A percentile compares a stretch with the other conserved stretches of the same genome.
phyloP scores from a whole-genome alignment of 2,113 vertebrate species.

The Cinclus mexicanus region DNA sequence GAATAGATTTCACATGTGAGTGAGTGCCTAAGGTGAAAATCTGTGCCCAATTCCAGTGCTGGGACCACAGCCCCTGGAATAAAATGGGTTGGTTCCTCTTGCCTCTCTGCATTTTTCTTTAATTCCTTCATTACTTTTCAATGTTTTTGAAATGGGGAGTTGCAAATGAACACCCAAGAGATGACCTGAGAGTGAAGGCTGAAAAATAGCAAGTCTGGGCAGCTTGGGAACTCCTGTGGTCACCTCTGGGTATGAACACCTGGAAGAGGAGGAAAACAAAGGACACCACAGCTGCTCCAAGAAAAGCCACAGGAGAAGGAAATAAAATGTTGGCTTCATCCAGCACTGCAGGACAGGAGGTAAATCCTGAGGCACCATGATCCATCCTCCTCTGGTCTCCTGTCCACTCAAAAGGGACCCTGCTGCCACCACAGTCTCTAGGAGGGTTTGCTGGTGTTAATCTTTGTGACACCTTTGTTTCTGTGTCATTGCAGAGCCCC shows the following conservation, averaged over 20 bases:
- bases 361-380: not conserved
- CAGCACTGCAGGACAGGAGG: not conserved
- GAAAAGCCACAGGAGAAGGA: not conserved
- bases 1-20: not conserved
- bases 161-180: not conserved
- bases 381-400: not conserved
- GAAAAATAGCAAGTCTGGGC: not conserved
- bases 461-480: not conserved
- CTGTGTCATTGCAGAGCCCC: not conserved
- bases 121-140: not conserved
- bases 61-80: not conserved
- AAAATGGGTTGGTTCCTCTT: not conserved
- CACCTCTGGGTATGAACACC: not conserved
- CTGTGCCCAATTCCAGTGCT: not conserved
- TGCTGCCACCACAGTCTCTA: not conserved
- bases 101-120: not conserved
- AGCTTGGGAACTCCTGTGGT: rapidly evolving
- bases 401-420: not conserved
- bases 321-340: not conserved
- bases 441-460: not conserved
- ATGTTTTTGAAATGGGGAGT: not conserved
- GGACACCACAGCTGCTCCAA: rapidly evolving
- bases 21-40: not conserved
- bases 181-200: not conserved
- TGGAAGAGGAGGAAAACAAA: not conserved